Evolutionary conservation across 2,797 vertebrate species (phyloP).

Genomic region (Anolis apletophallus): DNA sequence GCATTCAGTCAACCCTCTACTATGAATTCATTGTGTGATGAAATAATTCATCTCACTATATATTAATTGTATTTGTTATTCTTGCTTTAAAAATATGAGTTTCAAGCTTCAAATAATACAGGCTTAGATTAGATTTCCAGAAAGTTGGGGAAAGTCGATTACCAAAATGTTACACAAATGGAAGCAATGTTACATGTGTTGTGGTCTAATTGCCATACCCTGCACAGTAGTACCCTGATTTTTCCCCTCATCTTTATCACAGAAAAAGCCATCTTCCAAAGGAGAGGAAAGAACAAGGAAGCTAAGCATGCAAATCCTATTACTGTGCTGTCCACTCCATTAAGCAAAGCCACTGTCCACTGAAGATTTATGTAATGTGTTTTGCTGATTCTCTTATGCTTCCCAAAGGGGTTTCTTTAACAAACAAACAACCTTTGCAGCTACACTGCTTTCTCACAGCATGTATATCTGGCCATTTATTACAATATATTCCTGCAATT

Average conservation of each 20-base stretch:
- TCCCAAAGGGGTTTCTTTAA: background rate
- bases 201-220: background rate
- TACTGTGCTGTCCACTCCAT: constrained; percentile 17
- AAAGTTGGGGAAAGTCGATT: background rate
- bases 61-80: background rate
- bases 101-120: background rate
- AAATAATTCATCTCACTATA: background rate
- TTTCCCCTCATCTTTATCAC: background rate
- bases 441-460: background rate
- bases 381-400: constrained; percentile 5
- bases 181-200: background rate
- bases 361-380: constrained; percentile 22
- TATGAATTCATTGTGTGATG: background rate
- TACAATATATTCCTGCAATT: background rate
- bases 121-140: background rate
- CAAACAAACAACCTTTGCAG: background rate
- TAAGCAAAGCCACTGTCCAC: constrained; percentile 21
- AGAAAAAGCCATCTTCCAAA: background rate
- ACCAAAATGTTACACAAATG: background rate
- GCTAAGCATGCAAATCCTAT: constrained; percentile 1
- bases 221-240: background rate
- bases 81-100: background rate
- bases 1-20: background rate
- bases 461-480: background rate
- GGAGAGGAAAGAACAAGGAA: background rate